Conservation (phyloP, 2,797 vertebrate species). For the Miichthys miiuy region DNA sequence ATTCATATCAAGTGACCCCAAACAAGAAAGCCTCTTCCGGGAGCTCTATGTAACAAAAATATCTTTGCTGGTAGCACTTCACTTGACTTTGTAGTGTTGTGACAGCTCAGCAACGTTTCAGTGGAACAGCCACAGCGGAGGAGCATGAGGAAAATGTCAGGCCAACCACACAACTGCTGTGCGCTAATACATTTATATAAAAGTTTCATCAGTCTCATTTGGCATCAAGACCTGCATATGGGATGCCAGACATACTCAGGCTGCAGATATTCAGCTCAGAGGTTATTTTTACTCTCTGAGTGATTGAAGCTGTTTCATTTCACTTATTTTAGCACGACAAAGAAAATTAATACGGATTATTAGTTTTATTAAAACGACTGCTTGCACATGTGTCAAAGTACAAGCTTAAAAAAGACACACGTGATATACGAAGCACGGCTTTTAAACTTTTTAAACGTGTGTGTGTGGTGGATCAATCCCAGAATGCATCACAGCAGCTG, state of each 20-base stretch:
- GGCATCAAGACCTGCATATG: constrained; percentile 22
- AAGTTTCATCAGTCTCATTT: constrained; percentile 27
- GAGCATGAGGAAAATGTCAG: constrained; percentile 25
- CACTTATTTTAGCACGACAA: neutral
- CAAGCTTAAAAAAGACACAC: neutral
- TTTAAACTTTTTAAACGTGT: constrained; percentile 46
- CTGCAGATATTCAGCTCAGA: constrained; percentile 19
- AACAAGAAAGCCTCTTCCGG: constrained; percentile 12
- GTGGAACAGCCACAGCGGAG: constrained; percentile 11
- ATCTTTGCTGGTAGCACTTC: constrained; percentile 42
- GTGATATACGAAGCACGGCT: neutral
- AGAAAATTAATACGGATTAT: neutral
- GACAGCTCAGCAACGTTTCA: constrained; percentile 47
- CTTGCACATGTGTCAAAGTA: neutral
- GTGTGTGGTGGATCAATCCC: neutral
- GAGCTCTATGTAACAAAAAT: constrained; percentile 47
- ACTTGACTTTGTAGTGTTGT: constrained; percentile 19
- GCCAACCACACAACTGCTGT: constrained; percentile 24
- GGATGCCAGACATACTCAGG: constrained; percentile 42
- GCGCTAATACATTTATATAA: neutral
- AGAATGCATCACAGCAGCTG: constrained; percentile 62
- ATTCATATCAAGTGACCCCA: neutral
- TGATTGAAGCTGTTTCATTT: constrained; percentile 1
- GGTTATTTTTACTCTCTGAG: constrained; percentile 36
- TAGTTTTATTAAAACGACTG: neutral